Evolutionary conservation across 2,888 invertebrate species (phyloP).

Genomic region (Pseudoips prasinana): DNA sequence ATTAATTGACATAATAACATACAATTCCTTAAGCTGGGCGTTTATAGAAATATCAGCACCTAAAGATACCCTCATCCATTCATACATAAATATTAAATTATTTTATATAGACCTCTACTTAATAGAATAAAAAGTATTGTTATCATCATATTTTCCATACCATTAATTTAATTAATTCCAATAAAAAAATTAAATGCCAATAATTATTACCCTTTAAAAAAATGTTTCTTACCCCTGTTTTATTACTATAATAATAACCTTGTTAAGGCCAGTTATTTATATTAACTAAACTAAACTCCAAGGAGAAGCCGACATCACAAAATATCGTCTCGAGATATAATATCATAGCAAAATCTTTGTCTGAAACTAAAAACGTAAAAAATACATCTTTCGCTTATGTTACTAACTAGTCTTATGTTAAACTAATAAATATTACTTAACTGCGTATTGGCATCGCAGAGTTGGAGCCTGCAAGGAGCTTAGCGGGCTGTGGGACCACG

Average conservation of each 20-base stretch:
- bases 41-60: conserved; percentile 37
- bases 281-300: conserved; percentile 1
- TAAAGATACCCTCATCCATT: conserved; percentile 41
- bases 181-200: too few relatives aligned
- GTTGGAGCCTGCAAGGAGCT: too few relatives aligned
- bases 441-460: conserved; percentile 20
- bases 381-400: conserved; percentile 21
- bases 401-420: conserved; percentile 15
- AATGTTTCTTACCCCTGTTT: too few relatives aligned
- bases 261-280: background rate
- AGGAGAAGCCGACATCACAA: conserved; percentile 1
- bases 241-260: too few relatives aligned
- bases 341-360: conserved; percentile 6
- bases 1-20: conserved; percentile 32
- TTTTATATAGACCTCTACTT: conserved; percentile 1
- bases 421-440: conserved; percentile 19
- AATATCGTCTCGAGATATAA: conserved; percentile 3
- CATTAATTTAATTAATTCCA: too few relatives aligned
- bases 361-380: conserved; percentile 8
- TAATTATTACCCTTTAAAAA: too few relatives aligned
- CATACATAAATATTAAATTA: conserved; percentile 15
- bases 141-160: too few relatives aligned
- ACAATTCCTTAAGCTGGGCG: conserved; percentile 28
- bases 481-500: too few relatives aligned
- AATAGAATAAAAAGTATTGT: too few relatives aligned